Percentiles rank a stretch among this genome's conserved stretches.
Conservation (phyloP, 1,140 invertebrate species). For the Drosophila melanica region DNA sequence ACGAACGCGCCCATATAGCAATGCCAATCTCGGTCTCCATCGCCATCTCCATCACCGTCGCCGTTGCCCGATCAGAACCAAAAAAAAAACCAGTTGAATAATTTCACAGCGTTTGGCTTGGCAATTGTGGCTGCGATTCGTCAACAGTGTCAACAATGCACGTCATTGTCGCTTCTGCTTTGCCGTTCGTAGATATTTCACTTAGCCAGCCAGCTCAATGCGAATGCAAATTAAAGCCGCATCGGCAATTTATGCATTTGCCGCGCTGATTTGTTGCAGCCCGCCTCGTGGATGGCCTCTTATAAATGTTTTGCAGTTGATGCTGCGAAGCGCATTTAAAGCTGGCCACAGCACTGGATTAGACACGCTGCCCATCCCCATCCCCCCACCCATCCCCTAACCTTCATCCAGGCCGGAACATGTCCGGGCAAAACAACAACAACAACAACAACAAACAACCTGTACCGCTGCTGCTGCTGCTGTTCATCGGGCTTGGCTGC, state of each 20-base stretch:
- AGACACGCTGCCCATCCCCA: background rate
- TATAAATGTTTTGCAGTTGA: slow-evolving; percentile 34
- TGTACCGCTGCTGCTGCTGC: slow-evolving; percentile 14
- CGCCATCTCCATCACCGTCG: background rate
- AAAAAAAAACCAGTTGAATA: slow-evolving; percentile 23
- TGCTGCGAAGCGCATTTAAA: slow-evolving; percentile 23
- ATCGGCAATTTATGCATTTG: slow-evolving; percentile 37
- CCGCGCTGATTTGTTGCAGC: slow-evolving; percentile 29
- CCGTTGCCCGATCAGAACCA: background rate
- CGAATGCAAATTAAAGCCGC: slow-evolving; percentile 26
- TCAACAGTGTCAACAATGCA: background rate
- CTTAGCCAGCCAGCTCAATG: slow-evolving; percentile 15
- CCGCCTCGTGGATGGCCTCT: background rate
- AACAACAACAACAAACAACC: no score
- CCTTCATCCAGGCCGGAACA: background rate
- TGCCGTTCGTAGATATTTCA: background rate
- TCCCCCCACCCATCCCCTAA: background rate
- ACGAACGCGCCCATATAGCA: background rate
- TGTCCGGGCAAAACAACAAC: slow-evolving; percentile 1
- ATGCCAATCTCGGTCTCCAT: background rate
- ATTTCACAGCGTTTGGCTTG: slow-evolving; percentile 12
- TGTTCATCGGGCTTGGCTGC: slow-evolving; percentile 21
- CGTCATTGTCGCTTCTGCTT: slow-evolving; percentile 11
- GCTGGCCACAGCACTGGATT: slow-evolving; percentile 16
- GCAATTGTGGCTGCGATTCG: background rate